Evolutionary conservation across 2,797 vertebrate genomes (phyloP), one percentile per base, ranked within the genome.

Genomic region (Girardinus metallicus): DNA sequence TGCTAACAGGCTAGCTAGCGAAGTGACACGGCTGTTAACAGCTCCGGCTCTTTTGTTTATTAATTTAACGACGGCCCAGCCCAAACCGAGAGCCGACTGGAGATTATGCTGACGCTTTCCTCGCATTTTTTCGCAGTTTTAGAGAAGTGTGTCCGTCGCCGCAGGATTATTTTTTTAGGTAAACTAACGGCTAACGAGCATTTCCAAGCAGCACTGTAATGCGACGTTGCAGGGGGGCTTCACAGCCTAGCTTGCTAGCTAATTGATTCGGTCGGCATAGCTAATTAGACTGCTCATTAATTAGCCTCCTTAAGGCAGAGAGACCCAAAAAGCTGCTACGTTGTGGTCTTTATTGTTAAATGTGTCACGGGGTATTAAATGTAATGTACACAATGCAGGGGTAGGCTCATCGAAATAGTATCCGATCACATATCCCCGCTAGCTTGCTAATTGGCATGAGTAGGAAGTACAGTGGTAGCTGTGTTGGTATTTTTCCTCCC

Each of bases 391-490:
- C 34, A 62, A 55, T 46, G 81, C 77, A 85, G 86, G 89, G 82
- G 29, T 34, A 44, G 79, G 86, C 80, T 85, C 87, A 85, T 83
- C 79, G 78, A 81, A 83, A 87, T 83, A 86, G 90, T 89, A 90
- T 91, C 62, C 82, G 87, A 75, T 85, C 85, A 73, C 87, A 86
- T 93, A 91, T 89, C 88, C 85, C 83, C 87, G 94, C 95, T 95
- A 93, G 93, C 91, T 93, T 92, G 95, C 94, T 96, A 96, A 96
- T 96, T 96, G 95, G 92, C 90, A 86, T 92, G 93, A 92, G 92
- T 90, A 94, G 94, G 93, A 95, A 96, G 93, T 95, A 88, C 86
- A 91, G 79, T 73, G 84, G 86, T 78, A 74, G 87, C 89, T 89
- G 91, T 94, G 92, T 86, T 94, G 95, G 93, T 88, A 94, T 94